Evolutionary conservation across 2,113 vertebrate species (phyloP).

Genomic region (Prolemur simus): DNA sequence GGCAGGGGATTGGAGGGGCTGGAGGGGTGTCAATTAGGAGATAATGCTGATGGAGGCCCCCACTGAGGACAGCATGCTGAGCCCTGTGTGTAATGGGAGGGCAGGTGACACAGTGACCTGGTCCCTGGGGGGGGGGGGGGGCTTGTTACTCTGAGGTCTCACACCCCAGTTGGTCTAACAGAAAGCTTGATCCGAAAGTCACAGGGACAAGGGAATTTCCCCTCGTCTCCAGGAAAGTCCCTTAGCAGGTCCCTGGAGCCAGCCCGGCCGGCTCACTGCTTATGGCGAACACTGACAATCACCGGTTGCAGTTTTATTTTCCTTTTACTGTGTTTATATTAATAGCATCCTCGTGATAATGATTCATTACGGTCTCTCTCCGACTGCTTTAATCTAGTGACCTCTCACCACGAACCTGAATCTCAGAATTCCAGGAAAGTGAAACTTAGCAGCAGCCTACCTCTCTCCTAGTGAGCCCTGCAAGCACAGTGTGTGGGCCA

Average conservation of each 20-base stretch:
- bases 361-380: background rate
- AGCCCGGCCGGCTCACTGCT: background rate
- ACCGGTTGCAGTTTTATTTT: background rate
- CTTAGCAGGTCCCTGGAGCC: accelerated
- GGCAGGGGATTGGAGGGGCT: accelerated
- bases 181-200: background rate
- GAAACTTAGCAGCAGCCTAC: background rate
- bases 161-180: background rate
- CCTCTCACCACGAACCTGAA: background rate
- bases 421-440: background rate
- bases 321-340: background rate
- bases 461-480: background rate
- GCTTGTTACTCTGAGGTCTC: background rate
- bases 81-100: too few relatives aligned
- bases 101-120: background rate
- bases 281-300: accelerated
- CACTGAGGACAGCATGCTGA: background rate
- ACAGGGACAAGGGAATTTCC: background rate
- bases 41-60: background rate
- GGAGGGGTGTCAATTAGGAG: too few relatives aligned
- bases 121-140: background rate
- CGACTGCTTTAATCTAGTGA: background rate
- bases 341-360: accelerated
- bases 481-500: background rate
- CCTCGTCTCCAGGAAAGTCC: constrained; percentile 47